Evolutionary conservation across 2,797 vertebrate genomes (phyloP).

Genomic region (Danio kyathit): DNA sequence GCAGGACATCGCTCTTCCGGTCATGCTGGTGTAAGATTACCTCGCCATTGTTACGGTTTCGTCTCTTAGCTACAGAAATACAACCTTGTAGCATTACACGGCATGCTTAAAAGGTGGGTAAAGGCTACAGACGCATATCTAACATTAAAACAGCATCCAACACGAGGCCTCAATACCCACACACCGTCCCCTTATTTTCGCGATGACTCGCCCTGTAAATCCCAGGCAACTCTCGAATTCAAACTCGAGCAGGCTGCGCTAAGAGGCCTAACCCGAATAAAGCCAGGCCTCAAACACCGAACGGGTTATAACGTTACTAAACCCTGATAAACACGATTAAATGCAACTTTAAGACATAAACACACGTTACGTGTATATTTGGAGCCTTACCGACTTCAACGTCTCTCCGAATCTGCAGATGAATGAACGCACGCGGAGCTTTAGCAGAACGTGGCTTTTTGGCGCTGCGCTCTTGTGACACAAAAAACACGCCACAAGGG

Average conservation of each 20-base stretch:
- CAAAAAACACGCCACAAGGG: conserved; percentile 40
- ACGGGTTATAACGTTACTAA: neutral
- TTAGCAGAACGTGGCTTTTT: conserved; percentile 31
- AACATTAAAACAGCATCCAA: neutral
- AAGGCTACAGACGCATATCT: neutral
- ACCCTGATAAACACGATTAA: neutral
- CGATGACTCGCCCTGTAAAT: conserved; percentile 10
- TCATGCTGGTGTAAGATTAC: conserved; percentile 2
- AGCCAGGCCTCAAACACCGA: conserved; percentile 16
- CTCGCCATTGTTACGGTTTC: conserved; percentile 20
- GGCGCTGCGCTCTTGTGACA: conserved; percentile 46
- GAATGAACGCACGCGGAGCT: conserved; percentile 8
- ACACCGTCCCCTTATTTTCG: conserved; percentile 48
- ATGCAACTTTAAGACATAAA: neutral
- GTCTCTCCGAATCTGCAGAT: conserved; percentile 14
- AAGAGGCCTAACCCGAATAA: conserved; percentile 15
- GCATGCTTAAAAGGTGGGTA: neutral
- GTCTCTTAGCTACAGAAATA: conserved; percentile 33
- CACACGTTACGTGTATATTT: neutral
- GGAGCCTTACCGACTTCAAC: conserved; percentile 47
- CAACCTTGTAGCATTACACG: neutral
- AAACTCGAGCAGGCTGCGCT: conserved; percentile 42
- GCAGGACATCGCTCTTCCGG: conserved; percentile 11
- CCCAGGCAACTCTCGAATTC: conserved; percentile 29
- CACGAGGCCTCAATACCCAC: conserved; percentile 30